Conservation (phyloP, 2,888 invertebrate species). For the Itoplectis maculator region DNA sequence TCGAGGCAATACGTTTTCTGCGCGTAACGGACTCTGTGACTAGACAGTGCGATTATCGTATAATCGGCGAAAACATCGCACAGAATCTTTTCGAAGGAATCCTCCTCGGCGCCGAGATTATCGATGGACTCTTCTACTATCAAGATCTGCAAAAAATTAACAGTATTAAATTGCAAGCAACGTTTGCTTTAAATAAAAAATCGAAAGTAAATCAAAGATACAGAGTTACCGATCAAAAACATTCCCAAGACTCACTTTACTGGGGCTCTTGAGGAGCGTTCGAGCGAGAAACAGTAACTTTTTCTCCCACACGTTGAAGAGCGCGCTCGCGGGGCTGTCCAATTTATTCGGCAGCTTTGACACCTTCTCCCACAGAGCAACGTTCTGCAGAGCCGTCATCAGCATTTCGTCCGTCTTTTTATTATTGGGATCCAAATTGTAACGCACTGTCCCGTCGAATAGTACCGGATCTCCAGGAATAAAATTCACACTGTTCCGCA, state of each 20-base stretch:
- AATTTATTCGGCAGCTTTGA: constrained; percentile 72
- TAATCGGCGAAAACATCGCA: constrained; percentile 72
- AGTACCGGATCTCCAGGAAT: constrained; percentile 72
- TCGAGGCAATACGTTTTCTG: constrained; percentile 66
- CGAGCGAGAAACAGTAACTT: constrained; percentile 73
- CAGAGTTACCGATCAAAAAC: constrained; percentile 19
- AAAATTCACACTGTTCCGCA: constrained; percentile 72
- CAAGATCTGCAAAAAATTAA: constrained; percentile 74
- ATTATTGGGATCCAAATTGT: constrained; percentile 74
- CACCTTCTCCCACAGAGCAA: constrained; percentile 75
- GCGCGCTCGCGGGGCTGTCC: constrained; percentile 69
- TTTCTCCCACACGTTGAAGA: constrained; percentile 72
- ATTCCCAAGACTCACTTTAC: constrained; percentile 71
- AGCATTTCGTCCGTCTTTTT: constrained; percentile 69
- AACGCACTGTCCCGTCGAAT: constrained; percentile 73
- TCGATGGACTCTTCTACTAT: constrained; percentile 72
- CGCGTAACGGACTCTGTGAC: constrained; percentile 68
- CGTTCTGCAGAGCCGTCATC: constrained; percentile 72
- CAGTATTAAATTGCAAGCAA: no score
- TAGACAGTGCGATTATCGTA: constrained; percentile 74
- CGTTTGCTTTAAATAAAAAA: not conserved
- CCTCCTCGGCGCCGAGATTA: constrained; percentile 69
- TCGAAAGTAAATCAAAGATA: not conserved
- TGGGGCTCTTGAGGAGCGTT: constrained; percentile 68
- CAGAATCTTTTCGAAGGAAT: constrained; percentile 71